These are phyloP conservation scores for Lasioglossum lativentre DNA, from an alignment of 2,888 invertebrate species.

Conservation along the genomic window DNA sequence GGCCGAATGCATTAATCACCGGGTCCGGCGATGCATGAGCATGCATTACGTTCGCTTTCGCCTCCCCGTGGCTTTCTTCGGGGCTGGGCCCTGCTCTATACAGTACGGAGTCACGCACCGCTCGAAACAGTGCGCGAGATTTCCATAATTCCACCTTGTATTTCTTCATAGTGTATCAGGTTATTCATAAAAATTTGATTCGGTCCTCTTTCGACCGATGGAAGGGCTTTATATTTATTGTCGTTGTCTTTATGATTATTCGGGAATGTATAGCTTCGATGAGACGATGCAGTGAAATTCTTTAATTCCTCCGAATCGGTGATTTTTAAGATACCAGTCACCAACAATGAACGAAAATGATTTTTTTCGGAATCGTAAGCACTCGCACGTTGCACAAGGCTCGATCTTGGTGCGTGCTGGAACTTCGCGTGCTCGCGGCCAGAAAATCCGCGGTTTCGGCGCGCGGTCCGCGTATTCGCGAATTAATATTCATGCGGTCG, in stretches of 20 bases:
- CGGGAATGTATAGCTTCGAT: too few relatives aligned
- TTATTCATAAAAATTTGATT: background rate
- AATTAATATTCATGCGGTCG: constrained; percentile 57
- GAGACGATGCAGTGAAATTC: too few relatives aligned
- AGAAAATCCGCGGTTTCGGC: background rate
- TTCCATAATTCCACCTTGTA: background rate
- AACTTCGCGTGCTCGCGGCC: constrained; percentile 10
- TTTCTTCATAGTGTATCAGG: background rate
- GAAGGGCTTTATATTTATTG: background rate
- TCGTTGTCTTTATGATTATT: too few relatives aligned
- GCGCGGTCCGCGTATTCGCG: constrained; percentile 31
- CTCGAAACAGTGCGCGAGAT: constrained; percentile 60
- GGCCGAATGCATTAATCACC: constrained; percentile 82
- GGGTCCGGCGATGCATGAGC: constrained; percentile 63
- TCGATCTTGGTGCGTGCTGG: background rate
- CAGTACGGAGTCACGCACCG: constrained; percentile 63
- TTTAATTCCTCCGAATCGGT: too few relatives aligned
- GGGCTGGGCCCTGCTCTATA: constrained; percentile 38
- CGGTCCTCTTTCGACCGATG: background rate
- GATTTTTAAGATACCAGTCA: too few relatives aligned
- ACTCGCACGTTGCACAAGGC: background rate
- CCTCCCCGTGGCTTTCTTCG: constrained; percentile 42
- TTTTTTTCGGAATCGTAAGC: background rate
- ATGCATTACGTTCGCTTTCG: constrained; percentile 60
- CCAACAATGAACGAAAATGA: background rate